These are phyloP conservation scores for Cepaea hortensis DNA, from an alignment of 2,888 invertebrate species.

Conservation along the genomic window DNA sequence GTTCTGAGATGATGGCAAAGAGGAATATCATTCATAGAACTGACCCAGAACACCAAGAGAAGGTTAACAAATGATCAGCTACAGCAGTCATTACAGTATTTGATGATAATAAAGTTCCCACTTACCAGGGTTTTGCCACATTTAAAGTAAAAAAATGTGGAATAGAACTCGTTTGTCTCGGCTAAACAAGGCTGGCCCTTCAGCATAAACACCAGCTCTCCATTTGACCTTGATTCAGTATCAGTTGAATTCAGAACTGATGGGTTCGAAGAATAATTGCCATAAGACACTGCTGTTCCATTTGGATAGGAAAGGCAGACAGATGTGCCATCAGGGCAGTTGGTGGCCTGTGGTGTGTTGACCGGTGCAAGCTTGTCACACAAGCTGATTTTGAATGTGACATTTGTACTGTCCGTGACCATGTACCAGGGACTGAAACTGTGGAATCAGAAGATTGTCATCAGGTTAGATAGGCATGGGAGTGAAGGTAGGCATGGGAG, in stretches of 20 bases:
- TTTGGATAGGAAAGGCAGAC: slow-evolving; percentile 57
- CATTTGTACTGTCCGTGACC: slow-evolving; percentile 56
- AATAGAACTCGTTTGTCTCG: slow-evolving; percentile 48
- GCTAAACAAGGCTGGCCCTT: slow-evolving; percentile 60
- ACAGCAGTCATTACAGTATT: no score
- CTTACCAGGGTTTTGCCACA: slow-evolving; percentile 68
- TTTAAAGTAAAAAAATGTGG: slow-evolving; percentile 64
- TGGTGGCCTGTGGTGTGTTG: slow-evolving; percentile 42
- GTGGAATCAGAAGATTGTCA: slow-evolving; percentile 10
- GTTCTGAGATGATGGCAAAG: no score
- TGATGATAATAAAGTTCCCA: background rate
- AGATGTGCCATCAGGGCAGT: slow-evolving; percentile 57
- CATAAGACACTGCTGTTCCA: slow-evolving; percentile 54
- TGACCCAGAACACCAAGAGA: no score
- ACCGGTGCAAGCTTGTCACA: slow-evolving; percentile 56
- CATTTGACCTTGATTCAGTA: slow-evolving; percentile 51
- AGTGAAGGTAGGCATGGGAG: background rate
- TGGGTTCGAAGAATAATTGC: slow-evolving; percentile 52
- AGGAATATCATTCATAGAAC: no score
- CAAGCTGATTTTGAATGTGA: slow-evolving; percentile 61
- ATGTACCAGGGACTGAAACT: slow-evolving; percentile 62
- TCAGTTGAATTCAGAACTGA: slow-evolving; percentile 1
- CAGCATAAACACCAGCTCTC: slow-evolving; percentile 56
- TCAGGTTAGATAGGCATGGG: background rate
- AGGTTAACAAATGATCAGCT: no score